Evolutionary conservation across 2,113 vertebrate genomes (phyloP).

Genomic region (Prionailurus viverrinus): DNA sequence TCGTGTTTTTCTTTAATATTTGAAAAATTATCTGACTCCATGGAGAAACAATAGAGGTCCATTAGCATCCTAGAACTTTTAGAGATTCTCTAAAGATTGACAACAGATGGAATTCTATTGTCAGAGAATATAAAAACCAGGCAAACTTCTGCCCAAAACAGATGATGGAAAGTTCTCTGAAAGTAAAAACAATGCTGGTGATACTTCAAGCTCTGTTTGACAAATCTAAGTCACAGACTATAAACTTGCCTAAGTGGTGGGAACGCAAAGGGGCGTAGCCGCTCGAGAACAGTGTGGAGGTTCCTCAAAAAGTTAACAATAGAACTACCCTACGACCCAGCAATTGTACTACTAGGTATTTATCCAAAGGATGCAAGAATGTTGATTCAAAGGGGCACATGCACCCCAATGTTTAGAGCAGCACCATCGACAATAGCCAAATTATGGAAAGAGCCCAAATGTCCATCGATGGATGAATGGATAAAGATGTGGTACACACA

Average conservation of each 20-base stretch:
- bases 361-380: no score
- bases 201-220: background rate
- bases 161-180: background rate
- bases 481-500: no score
- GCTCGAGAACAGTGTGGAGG: no score
- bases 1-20: background rate
- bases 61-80: background rate
- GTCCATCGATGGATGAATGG: no score
- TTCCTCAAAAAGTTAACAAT: no score
- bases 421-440: no score
- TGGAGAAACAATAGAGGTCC: background rate
- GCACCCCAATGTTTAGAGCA: no score
- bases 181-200: background rate
- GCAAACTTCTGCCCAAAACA: background rate
- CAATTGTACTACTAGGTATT: no score
- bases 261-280: rapidly evolving
- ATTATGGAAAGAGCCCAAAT: no score
- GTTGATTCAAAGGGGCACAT: no score
- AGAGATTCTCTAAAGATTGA: background rate
- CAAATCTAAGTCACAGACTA: background rate
- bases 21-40: background rate
- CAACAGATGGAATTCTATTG: background rate
- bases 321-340: no score
- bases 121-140: background rate
- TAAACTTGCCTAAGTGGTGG: background rate